These are phyloP conservation scores for Paradisaea rubra DNA, from an alignment of 2,113 vertebrate species.

Conservation along the genomic window DNA sequence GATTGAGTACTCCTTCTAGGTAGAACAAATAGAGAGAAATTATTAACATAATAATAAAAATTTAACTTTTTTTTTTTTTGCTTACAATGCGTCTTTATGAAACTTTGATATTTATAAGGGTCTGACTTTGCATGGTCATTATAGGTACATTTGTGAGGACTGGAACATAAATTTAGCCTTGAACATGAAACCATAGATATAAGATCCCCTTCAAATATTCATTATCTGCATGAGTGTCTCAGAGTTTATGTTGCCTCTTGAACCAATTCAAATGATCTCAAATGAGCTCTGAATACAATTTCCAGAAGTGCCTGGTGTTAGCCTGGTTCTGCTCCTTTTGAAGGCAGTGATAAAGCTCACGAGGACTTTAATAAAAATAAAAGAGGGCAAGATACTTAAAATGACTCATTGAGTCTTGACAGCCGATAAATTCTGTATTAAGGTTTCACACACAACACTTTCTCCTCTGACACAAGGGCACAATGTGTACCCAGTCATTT, in stretches of 20 bases:
- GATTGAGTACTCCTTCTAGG: background rate
- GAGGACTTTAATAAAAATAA: background rate
- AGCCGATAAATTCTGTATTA: background rate
- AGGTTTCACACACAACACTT: background rate
- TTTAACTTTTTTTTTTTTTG: background rate
- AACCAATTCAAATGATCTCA: background rate
- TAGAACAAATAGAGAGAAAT: background rate
- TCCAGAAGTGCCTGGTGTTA: background rate
- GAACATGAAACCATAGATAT: background rate
- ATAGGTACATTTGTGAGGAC: background rate
- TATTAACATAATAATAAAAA: background rate
- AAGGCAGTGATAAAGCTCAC: background rate
- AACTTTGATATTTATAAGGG: background rate
- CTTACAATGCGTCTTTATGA: background rate
- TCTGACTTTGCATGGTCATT: background rate
- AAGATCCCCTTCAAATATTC: background rate
- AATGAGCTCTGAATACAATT: background rate
- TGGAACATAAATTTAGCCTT: background rate
- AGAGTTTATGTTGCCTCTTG: background rate
- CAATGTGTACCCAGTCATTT: background rate
- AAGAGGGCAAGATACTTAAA: background rate
- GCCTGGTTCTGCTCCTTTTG: background rate
- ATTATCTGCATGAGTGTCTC: background rate
- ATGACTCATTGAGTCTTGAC: background rate
- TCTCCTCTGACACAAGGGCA: background rate